Evolutionary conservation across 2,888 invertebrate species (phyloP), one percentile per base, ranked within the genome.

Genomic region (Anthophora plumipes): DNA sequence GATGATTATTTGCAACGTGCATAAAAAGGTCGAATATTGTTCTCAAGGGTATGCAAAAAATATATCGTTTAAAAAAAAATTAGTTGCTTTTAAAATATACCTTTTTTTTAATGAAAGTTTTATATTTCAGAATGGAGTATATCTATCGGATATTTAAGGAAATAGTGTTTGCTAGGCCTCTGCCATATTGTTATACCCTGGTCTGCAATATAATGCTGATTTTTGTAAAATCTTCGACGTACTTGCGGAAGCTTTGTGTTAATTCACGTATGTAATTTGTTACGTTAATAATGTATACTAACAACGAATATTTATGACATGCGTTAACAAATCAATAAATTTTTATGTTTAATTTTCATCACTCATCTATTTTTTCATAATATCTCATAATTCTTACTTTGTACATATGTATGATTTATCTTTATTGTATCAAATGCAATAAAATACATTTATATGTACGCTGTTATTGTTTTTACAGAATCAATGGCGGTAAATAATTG

Each of bases 151-250:
- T 93, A 83, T 89, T 92, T 25, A 91, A 89, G 78, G 92, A 93
- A 86, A 86, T 93, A n/a, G 82, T 93, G 41, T 91, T 91, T 55
- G 89, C 91, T 22, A 88, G 92, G 52, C 93, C 93, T 20, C 77
- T 93, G 37, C 80, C 91, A 7, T 77, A 86, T n/a, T 90, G 90
- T 73, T 92, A 91, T n/a, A 77, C 87, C 3, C 67, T 90, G 20
- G 71, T 93, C 20, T 88, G 88, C 17, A 85, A 87, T 74, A 78
- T 90, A 73, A 82, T 93, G 75, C 87, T 87, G 74, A 85, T 87
- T 22, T 93, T 92, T 80, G 84, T 89, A 22, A 84, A 80, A 20
- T 86, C 83, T 43, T 37, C 70, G 9, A 72, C 41, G 11, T 90
- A 92, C 74, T 83, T 86, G 43, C 80, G 77, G 46, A 90, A 89